phyloP scores from a whole-genome alignment of 64 coral and sea anemone species.

The Trachythela sp. region DNA sequence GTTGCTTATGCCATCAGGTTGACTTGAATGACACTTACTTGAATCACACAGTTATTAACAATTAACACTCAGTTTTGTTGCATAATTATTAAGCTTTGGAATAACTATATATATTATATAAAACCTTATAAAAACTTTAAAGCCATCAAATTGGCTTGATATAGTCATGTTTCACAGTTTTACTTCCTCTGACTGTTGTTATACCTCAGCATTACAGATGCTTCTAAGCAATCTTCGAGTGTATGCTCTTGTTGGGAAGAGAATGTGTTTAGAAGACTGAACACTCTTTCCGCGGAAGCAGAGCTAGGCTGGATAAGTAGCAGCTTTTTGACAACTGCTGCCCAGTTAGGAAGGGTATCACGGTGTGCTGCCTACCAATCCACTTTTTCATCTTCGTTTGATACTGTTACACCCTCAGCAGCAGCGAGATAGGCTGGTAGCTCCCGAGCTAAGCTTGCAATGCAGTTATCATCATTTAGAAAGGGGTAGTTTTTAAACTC shows the following conservation, averaged over 20 bases:
- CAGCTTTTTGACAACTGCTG: conserved; percentile 27
- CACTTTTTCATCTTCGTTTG: conserved; percentile 37
- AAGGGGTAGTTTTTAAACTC: conserved; percentile 33
- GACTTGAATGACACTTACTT: too few relatives aligned
- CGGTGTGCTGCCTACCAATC: conserved; percentile 22
- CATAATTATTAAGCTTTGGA: too few relatives aligned
- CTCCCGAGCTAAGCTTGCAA: background rate
- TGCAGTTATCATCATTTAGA: conserved; percentile 14
- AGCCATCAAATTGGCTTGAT: too few relatives aligned
- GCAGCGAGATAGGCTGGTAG: conserved; percentile 35
- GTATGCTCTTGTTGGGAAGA: conserved; percentile 22
- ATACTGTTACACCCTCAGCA: conserved; percentile 18
- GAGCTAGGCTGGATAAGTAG: conserved; percentile 32
- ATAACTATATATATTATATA: too few relatives aligned
- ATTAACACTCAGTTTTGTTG: too few relatives aligned
- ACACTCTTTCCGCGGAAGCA: conserved; percentile 33
- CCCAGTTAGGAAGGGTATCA: conserved; percentile 43
- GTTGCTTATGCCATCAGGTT: too few relatives aligned
- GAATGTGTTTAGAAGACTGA: conserved; percentile 20
- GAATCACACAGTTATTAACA: too few relatives aligned
- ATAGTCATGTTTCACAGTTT: too few relatives aligned
- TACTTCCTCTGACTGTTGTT: background rate
- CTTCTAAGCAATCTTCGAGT: conserved; percentile 26
- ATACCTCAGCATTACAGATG: conserved; percentile 21
- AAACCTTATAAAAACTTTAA: too few relatives aligned